Conservation (phyloP, 1,140 invertebrate genomes). For the Drosophila ananassae region DNA sequence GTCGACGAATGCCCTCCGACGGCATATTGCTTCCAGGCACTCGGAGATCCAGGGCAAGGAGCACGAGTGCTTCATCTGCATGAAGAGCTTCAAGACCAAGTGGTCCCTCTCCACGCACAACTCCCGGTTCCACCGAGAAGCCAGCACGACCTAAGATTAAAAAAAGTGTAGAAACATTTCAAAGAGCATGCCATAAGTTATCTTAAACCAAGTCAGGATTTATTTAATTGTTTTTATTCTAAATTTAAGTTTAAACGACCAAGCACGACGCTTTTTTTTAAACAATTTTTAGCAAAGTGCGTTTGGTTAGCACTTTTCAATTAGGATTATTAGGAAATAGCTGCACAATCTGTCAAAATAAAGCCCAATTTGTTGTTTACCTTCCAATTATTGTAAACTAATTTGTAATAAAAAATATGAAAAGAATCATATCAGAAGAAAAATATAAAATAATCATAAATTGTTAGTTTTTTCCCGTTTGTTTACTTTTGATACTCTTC, state of each 20-base stretch:
- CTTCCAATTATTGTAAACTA: too few species aligned
- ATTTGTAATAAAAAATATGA: not conserved
- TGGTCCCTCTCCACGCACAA: constrained; percentile 83
- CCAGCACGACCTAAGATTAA: not conserved
- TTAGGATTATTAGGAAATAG: not conserved
- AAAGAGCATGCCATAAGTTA: not conserved
- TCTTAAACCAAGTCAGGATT: not conserved
- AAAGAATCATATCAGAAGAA: not conserved
- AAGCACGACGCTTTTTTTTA: too few species aligned
- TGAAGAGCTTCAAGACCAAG: constrained; percentile 82
- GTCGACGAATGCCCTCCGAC: constrained; percentile 70
- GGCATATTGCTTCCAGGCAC: constrained; percentile 76
- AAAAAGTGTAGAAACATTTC: not conserved
- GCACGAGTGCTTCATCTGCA: constrained; percentile 73
- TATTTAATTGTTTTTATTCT: not conserved
- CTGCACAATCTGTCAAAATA: not conserved
- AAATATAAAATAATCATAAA: too few species aligned
- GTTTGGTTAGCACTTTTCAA: not conserved
- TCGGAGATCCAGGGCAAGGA: constrained; percentile 73
- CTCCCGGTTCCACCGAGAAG: constrained; percentile 78
- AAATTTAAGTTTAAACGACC: not conserved
- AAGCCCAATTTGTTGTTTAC: not conserved
- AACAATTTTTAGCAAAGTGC: too few species aligned
- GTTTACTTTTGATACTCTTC: too few species aligned
- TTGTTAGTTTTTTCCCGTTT: too few species aligned